Base-by-base conservation (phyloP, 2,797 vertebrate species). In the Tachyglossus aculeatus region DNA sequence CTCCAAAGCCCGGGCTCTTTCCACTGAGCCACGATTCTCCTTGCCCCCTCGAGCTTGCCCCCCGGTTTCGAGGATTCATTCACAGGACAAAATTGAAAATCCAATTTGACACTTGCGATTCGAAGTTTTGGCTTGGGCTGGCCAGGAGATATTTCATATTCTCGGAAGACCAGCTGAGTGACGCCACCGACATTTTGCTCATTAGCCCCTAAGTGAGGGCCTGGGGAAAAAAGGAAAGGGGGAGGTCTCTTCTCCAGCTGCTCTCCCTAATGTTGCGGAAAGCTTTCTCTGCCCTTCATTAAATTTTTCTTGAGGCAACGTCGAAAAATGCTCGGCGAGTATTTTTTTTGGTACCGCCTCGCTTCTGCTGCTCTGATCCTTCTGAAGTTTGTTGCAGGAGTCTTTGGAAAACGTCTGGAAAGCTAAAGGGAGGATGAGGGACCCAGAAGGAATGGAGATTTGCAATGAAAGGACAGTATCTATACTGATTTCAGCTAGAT, bases 191-290 rank as follows among this genome's bases (percentile, higher is more conserved):
- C 27, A 39, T 57, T 84, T 73, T 78, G 75, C 65, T 82, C 67
- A 72, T 88, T 88, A 84, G 2, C 40, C 75, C 61, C 39, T 75
- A 79, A 87, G 76, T 66, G 52, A 63, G 33, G 3, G 54, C 78
- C 61, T 77, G 82, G 72, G n/a, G 63, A 58, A 73, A 44, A 57
- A 68, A 82, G 77, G 74, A 76, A 66, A 13, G 11, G 22, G 34
- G 29, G 32, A 34, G 55, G 47, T 21, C n/a, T 72, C 78, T 80
- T 43, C 64, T 82, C 82, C 60, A 88, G 78, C 65, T 84, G 66
- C 64, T 87, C 36, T 60, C n/a, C 65, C 60, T 86, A 85, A 90
- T 85, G 83, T 78, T 80, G 63, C 78, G 84, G 83, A 89, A 89
- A 84, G 45, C 40, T 81, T 82, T 65, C 53, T 71, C 74, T 80